A percentile compares a stretch with the other conserved stretches of the same genome.
These are phyloP conservation scores for Aphidoletes aphidimyza DNA, from an alignment of 2,888 invertebrate genomes.

Conservation along the genomic window DNA sequence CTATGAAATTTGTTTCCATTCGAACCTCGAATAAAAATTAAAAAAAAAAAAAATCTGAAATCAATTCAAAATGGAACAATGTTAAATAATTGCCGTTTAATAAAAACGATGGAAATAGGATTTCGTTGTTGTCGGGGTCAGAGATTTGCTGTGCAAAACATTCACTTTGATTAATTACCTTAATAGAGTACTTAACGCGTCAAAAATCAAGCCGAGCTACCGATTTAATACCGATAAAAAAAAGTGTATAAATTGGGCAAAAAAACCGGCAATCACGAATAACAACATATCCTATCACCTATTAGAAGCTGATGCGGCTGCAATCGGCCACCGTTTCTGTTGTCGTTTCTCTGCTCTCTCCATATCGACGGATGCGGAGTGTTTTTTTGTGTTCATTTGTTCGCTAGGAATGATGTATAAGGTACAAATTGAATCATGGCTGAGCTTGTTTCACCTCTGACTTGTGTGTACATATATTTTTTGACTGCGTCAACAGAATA, in stretches of 20 bases:
- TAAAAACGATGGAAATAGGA: too few relatives aligned
- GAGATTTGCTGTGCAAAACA: too few relatives aligned
- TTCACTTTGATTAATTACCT: background rate
- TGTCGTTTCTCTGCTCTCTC: too few relatives aligned
- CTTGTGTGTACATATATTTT: slow-evolving; percentile 27
- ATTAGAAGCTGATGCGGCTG: background rate
- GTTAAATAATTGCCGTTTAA: too few relatives aligned
- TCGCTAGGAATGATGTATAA: slow-evolving; percentile 25
- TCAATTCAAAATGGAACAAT: too few relatives aligned
- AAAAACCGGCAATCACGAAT: background rate
- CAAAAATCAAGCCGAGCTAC: background rate
- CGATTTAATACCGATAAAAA: background rate
- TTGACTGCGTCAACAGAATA: slow-evolving; percentile 38
- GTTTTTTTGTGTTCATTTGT: too few relatives aligned
- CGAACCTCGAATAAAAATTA: too few relatives aligned
- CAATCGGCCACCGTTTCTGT: too few relatives aligned
- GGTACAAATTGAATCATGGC: slow-evolving; percentile 53
- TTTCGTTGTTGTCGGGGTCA: too few relatives aligned
- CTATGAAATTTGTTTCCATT: too few relatives aligned
- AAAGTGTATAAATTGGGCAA: background rate
- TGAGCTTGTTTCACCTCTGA: background rate
- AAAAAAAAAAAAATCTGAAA: too few relatives aligned
- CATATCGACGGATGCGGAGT: too few relatives aligned
- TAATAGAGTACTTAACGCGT: background rate
- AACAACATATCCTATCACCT: background rate